A percentile compares a stretch with the other conserved stretches of the same genome.
phyloP scores from a whole-genome alignment of 2,888 invertebrate species.

The Priocnemis perturbator region DNA sequence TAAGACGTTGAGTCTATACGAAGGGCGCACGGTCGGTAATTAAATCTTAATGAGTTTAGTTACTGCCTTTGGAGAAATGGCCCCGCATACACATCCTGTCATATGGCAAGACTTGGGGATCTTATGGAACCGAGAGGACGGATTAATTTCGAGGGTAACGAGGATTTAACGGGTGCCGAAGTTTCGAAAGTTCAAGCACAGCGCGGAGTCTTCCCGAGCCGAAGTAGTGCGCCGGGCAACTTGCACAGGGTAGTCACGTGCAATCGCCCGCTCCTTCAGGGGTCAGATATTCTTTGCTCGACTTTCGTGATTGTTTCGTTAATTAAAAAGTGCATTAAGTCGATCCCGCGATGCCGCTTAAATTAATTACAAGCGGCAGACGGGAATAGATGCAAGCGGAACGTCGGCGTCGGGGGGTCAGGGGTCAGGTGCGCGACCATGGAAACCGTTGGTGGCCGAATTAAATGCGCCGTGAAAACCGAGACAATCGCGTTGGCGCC shows the following conservation, averaged over 20 bases:
- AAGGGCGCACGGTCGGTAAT: background rate
- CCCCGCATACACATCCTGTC: constrained; percentile 16
- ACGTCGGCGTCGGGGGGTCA: no score
- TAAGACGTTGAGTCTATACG: no score
- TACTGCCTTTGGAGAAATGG: constrained; percentile 5
- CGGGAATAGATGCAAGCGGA: no score
- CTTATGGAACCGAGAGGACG: constrained; percentile 17
- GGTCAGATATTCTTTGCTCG: constrained; percentile 23
- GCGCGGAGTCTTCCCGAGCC: constrained; percentile 24
- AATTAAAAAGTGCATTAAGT: constrained; percentile 18
- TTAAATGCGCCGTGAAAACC: no score
- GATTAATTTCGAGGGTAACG: constrained; percentile 57
- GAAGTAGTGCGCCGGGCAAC: constrained; percentile 13
- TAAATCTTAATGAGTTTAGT: constrained; percentile 10
- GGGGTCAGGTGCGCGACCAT: no score
- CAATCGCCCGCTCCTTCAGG: constrained; percentile 10
- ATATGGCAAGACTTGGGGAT: constrained; percentile 32
- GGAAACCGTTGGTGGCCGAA: no score
- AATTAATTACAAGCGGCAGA: no score
- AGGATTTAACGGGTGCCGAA: constrained; percentile 54
- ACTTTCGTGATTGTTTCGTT: constrained; percentile 40
- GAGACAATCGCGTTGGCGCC: no score
- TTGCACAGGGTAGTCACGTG: constrained; percentile 39
- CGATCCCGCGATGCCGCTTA: background rate
- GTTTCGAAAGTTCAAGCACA: constrained; percentile 47